Conservation (phyloP, 35 echinoderm and acorn worm species). For the Lytechinus pictus region DNA sequence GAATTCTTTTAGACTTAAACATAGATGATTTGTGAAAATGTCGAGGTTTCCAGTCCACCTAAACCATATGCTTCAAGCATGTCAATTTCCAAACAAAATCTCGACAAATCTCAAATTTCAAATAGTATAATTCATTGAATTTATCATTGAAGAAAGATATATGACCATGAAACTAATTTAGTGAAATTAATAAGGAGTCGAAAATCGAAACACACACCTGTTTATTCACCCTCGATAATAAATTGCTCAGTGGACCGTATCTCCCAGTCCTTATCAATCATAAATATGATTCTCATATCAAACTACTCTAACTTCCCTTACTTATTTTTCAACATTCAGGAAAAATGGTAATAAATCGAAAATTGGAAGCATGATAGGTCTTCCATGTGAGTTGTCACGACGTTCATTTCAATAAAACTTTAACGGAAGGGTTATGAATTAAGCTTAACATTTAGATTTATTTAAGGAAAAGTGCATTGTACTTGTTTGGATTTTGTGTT, state of each 20-base stretch:
- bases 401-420: neutral
- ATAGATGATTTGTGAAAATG: too few relatives aligned
- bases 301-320: neutral
- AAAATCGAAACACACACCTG: neutral
- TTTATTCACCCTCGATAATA: neutral
- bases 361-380: neutral
- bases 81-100: too few relatives aligned
- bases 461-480: neutral
- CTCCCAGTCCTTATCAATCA: neutral
- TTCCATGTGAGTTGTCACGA: neutral
- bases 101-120: neutral
- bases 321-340: neutral
- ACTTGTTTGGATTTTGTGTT: neutral
- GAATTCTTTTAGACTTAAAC: neutral
- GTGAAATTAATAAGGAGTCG: neutral
- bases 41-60: too few relatives aligned
- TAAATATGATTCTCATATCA: neutral
- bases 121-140: neutral
- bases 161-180: neutral
- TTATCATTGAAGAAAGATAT: neutral
- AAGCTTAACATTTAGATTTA: neutral
- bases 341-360: neutral
- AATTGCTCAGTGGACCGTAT: neutral
- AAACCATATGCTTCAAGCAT: too few relatives aligned
- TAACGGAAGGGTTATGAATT: neutral